Base-by-base conservation (phyloP, 1,140 invertebrate genomes). In the Odontomachus brunneus region DNA sequence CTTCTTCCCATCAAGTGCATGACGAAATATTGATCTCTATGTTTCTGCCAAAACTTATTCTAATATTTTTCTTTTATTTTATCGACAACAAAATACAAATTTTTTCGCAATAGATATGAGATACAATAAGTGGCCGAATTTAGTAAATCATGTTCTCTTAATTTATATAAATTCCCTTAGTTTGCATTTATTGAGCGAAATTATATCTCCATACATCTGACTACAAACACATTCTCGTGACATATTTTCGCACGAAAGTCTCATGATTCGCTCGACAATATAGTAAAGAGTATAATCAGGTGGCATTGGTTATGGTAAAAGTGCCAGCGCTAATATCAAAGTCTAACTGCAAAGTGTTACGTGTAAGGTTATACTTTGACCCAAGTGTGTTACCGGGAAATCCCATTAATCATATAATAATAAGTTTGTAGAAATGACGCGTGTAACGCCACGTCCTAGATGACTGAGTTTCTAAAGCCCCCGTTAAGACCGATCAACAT, bases 371-470 rank as follows among this genome's bases (percentile, higher is more conserved):
- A 57, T 44, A 69, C 22, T 69, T 67, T 55, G 74, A 55, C 49
- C 33, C 19, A 48, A 57, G 33, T 48, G 33, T 48, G 51, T 80
- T 71, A 80, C 33, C 26, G 38, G n/a, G 38, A 57, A 26, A 80
- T 19, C 24, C 38, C 51, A 78, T 80, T 80, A 71, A 80, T 80
- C 22, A 80, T 15, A 26, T 22, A 55, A 57, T 69, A 69, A 69
- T 19, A 22, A 9, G 22, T 57, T 80, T 26, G 7, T 19, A 57
- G 33, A 69, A 57, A 59, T 57, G 22, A 26, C 33, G 19, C 51
- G 22, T 38, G 15, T 44, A 38, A 51, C 19, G n/a, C 49, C 22
- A 26, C 14, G 33, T 62, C 33, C 14, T 4, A 24, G 38, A 76
- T 67, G 44, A 15, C 3, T 14, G 22, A 66, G 51, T n/a, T 66